Evolutionary conservation across 2,888 invertebrate species (phyloP).

Genomic region (Drosophila gaucha): DNA sequence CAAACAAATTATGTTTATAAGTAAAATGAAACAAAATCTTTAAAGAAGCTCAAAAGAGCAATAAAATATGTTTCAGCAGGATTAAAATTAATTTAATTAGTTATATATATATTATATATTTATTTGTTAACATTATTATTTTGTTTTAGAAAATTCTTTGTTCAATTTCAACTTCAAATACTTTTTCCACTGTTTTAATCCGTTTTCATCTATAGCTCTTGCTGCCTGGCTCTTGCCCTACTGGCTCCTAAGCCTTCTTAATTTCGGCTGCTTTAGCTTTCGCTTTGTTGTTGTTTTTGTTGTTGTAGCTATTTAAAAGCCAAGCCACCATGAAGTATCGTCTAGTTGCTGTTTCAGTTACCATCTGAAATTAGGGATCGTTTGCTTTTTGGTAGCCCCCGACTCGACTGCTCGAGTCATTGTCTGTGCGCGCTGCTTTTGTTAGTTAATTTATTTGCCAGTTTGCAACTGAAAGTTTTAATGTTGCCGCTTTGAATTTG

Average conservation of each 20-base stretch:
- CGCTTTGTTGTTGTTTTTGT: slow-evolving; percentile 9
- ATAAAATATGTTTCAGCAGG: no score
- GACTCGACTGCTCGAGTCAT: slow-evolving; percentile 10
- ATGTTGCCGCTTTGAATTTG: slow-evolving; percentile 75
- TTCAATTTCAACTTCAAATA: background rate
- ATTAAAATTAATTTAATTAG: no score
- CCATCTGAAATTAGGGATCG: slow-evolving; percentile 32
- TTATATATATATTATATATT: no score
- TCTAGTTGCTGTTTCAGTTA: slow-evolving; percentile 10
- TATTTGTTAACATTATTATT: background rate
- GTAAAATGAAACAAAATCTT: background rate
- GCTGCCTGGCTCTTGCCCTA: background rate
- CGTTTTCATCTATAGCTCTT: slow-evolving; percentile 3
- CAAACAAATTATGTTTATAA: background rate
- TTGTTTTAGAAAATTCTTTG: background rate
- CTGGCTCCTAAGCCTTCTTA: no score
- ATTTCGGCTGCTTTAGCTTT: slow-evolving; percentile 4
- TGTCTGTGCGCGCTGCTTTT: slow-evolving; percentile 47
- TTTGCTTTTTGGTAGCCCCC: slow-evolving; percentile 33
- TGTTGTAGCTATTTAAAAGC: slow-evolving; percentile 36
- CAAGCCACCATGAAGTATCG: slow-evolving; percentile 45
- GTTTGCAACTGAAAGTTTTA: slow-evolving; percentile 72
- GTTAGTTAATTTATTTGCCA: slow-evolving; percentile 69
- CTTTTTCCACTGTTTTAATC: slow-evolving; percentile 25
- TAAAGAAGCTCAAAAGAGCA: no score